A percentile compares a stretch with the other conserved stretches of the same genome.
Conservation (phyloP, 2,797 vertebrate genomes). For the Enteromius argenteus region DNA sequence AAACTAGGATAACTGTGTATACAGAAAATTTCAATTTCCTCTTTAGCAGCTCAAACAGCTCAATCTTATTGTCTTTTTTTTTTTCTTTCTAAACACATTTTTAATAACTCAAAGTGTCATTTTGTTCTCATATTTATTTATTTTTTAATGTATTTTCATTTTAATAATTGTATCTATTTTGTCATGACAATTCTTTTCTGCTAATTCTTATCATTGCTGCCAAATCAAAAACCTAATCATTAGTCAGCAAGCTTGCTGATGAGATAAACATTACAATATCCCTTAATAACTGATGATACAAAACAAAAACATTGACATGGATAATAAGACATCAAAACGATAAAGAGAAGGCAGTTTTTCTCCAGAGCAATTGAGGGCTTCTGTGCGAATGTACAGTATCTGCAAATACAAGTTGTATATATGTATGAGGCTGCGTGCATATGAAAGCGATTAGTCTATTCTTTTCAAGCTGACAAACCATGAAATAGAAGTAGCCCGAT, state of each 20-base stretch:
- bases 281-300: background rate
- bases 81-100: background rate
- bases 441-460: constrained; percentile 47
- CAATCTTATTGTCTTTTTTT: background rate
- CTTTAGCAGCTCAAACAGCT: background rate
- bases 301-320: background rate
- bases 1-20: too few relatives aligned
- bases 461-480: constrained; percentile 50
- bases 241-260: background rate
- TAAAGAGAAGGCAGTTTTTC: background rate
- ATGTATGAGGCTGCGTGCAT: constrained; percentile 36
- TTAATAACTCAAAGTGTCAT: background rate
- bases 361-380: background rate
- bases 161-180: background rate
- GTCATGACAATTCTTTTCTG: background rate
- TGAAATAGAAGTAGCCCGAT: constrained; percentile 46
- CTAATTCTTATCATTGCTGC: background rate
- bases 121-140: background rate
- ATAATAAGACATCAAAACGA: background rate
- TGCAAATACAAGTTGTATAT: constrained; percentile 28
- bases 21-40: background rate
- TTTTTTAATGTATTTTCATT: too few relatives aligned
- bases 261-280: constrained; percentile 5
- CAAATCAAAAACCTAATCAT: constrained; percentile 7
- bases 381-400: background rate